These are phyloP conservation scores for Rhegmatorhina hoffmannsi DNA, from an alignment of 2,113 vertebrate species.

Conservation along the genomic window DNA sequence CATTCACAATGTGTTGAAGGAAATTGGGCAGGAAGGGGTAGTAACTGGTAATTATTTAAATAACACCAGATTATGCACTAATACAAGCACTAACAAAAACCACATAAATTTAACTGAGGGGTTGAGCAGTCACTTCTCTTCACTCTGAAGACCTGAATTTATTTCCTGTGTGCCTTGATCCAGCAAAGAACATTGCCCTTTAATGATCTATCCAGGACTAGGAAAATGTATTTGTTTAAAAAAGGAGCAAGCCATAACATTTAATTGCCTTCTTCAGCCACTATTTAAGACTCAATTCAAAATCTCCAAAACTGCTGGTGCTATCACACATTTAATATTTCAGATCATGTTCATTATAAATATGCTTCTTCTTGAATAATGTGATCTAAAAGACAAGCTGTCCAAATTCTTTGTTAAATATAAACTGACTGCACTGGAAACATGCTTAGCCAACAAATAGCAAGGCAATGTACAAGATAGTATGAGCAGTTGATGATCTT, in stretches of 20 bases:
- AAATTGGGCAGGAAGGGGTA: neutral
- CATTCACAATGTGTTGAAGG: neutral
- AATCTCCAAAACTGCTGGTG: neutral
- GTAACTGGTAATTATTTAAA: neutral
- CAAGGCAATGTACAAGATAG: neutral
- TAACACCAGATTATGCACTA: neutral
- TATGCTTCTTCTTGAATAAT: slow-evolving; percentile 2
- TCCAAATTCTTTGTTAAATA: slow-evolving; percentile 48
- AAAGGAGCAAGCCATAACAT: neutral
- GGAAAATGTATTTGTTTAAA: neutral
- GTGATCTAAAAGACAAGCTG: slow-evolving; percentile 23
- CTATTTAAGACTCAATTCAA: neutral
- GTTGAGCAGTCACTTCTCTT: neutral
- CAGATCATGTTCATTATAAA: slow-evolving; percentile 28
- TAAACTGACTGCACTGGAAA: slow-evolving; percentile 19
- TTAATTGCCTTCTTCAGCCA: neutral
- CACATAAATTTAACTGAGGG: neutral
- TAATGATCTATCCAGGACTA: neutral
- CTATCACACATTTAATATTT: slow-evolving; percentile 8
- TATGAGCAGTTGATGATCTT: slow-evolving; percentile 30
- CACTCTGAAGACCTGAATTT: neutral
- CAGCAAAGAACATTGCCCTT: fast-evolving
- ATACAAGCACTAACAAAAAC: neutral
- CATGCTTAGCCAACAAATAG: slow-evolving; percentile 10
- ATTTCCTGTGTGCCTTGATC: neutral